A percentile compares a stretch with the other conserved stretches of the same genome.
phyloP scores from a whole-genome alignment of 2,113 vertebrate genomes.

The Tursiops truncatus region DNA sequence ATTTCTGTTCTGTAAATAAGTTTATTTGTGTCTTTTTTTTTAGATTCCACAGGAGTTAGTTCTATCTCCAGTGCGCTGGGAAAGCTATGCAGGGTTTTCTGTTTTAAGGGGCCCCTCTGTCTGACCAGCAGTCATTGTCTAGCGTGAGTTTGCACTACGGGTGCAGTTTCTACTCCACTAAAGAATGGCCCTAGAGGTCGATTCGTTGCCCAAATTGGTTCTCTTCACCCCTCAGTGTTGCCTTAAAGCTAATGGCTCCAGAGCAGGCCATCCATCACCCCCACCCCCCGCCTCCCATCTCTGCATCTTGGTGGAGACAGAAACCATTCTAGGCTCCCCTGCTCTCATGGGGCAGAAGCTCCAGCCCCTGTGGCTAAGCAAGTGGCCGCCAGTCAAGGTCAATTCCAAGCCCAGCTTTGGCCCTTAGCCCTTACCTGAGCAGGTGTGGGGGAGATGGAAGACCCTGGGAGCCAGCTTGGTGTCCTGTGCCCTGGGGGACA shows the following conservation, averaged over 20 bases:
- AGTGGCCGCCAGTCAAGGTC: not conserved
- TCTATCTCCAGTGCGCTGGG: rapidly evolving
- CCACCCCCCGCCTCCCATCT: not conserved
- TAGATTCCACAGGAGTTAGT: too few relatives aligned
- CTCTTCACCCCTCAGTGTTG: too few relatives aligned
- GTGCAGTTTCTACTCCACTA: rapidly evolving
- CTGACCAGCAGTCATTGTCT: not conserved
- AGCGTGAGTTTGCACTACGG: not conserved
- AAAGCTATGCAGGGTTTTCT: not conserved
- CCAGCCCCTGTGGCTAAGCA: too few relatives aligned
- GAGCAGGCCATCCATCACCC: not conserved
- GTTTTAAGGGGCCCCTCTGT: not conserved
- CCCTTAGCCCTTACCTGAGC: not conserved
- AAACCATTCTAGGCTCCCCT: not conserved
- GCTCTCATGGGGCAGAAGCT: not conserved
- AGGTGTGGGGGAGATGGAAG: not conserved
- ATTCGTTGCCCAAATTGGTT: not conserved
- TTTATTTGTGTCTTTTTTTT: too few relatives aligned
- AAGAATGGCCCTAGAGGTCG: too few relatives aligned
- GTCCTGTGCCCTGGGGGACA: not conserved
- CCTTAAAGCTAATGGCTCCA: not conserved
- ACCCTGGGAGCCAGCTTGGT: not conserved
- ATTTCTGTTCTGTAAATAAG: too few relatives aligned
- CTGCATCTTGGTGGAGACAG: not conserved
- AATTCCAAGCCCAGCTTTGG: too few relatives aligned